Base-by-base conservation (phyloP, 2,113 vertebrate genomes). In the Anoura caudifer region DNA sequence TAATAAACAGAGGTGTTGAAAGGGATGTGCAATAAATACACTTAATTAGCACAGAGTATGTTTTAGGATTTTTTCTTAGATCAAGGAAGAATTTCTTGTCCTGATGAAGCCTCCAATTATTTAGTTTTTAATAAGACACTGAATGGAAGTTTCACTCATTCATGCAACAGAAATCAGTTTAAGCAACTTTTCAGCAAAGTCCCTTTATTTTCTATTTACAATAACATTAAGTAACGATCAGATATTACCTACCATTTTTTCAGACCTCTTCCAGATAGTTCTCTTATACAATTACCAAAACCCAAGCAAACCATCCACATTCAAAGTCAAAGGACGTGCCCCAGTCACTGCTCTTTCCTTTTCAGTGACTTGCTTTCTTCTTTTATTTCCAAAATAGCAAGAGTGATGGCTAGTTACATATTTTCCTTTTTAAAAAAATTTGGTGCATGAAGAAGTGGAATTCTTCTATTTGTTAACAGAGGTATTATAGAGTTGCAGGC, bases 361-460 rank as follows among this genome's bases (percentile, higher is more conserved):
- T 67, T 14, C 26, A 59, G 50, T 41, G 22, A n/a, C 17, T 83
- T 87, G 0, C 14, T 50, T 87, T 28, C 14, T 93, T 59, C 33
- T 73, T 59, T 82, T 59, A 73, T 79, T 94, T 92, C 22, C 88
- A 94, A 90, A 88, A 81, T 59, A n/a, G 61, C 15, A n/a, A 43
- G 6, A 33, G 22, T 11, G 54, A 63, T 47, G 2, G 28, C 36
- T 52, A 43, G 10, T 31, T 86, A 54, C 8, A 76, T 54, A n/a
- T 73, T 63, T 91, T 87, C 28, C n/a, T 88, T 80, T 84, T 76
- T 70, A 4, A 24, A 59, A 52, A 56, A n/a, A 76, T 26, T 45
- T 86, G 16, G 28, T 59, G 15, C 17, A 65, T n/a, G 36, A 90
- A 52, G 33, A 56, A 75, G 16, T 70, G 22, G 14, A 20, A 76